These are phyloP conservation scores for Xiphophorus hellerii DNA, from an alignment of 2,113 vertebrate genomes.

Conservation along the genomic window DNA sequence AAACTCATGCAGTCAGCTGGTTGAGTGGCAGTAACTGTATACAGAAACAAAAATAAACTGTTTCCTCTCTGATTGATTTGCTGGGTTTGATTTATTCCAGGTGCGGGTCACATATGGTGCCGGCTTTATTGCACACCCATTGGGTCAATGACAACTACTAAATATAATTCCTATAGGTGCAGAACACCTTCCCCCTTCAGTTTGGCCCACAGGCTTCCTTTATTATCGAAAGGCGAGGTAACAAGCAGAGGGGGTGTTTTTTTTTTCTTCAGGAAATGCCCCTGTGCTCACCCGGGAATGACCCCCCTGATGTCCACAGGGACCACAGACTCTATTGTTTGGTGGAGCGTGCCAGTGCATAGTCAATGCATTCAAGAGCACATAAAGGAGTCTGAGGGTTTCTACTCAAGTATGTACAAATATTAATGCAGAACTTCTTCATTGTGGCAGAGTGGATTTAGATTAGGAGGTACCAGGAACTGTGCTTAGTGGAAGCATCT, in stretches of 20 bases:
- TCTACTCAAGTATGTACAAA: constrained; percentile 23
- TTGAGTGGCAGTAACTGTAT: neutral
- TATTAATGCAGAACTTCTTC: constrained; percentile 50
- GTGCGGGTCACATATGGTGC: constrained; percentile 61
- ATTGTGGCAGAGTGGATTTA: constrained; percentile 46
- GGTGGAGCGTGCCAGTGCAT: constrained; percentile 32
- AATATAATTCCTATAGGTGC: constrained; percentile 63
- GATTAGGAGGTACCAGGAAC: constrained; percentile 59
- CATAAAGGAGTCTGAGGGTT: constrained; percentile 26
- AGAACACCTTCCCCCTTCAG: constrained; percentile 47
- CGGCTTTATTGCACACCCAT: constrained; percentile 45
- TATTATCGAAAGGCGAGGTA: constrained; percentile 40
- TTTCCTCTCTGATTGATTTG: constrained; percentile 25
- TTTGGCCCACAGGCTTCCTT: constrained; percentile 29
- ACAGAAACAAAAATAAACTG: constrained; percentile 4
- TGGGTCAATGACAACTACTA: constrained; percentile 45
- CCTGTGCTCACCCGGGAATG: constrained; percentile 48
- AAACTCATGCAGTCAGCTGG: neutral
- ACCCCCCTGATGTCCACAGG: constrained; percentile 51
- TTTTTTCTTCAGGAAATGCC: constrained; percentile 41
- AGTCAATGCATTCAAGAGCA: constrained; percentile 58
- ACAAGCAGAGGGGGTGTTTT: constrained; percentile 16
- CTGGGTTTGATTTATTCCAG: constrained; percentile 35
- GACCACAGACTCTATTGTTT: constrained; percentile 60
- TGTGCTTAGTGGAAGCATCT: constrained; percentile 58